Conservation (phyloP, 1,140 invertebrate species). For the Drosophila lacertosa region DNA sequence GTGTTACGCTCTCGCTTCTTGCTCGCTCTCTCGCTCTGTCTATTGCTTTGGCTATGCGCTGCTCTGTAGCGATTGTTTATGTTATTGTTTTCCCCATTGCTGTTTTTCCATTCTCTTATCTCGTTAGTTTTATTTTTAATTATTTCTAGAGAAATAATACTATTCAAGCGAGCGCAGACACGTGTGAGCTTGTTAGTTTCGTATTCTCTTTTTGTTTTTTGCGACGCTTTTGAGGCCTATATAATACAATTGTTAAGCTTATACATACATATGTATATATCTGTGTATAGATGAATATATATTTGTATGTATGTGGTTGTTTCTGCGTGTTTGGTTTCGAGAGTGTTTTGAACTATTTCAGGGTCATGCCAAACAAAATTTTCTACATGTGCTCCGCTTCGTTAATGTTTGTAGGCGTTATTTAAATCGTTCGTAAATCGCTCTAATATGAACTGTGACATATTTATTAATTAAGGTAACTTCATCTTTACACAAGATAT, state of each 20-base stretch:
- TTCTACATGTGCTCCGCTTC: constrained; percentile 20
- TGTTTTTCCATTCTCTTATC: constrained; percentile 14
- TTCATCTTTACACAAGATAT: constrained; percentile 4
- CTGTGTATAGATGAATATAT: constrained; percentile 6
- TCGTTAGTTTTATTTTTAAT: constrained; percentile 23
- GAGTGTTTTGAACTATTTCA: constrained; percentile 76
- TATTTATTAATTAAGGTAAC: neutral
- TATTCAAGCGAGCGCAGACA: constrained; percentile 20
- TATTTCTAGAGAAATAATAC: constrained; percentile 8
- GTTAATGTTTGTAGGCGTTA: constrained; percentile 11
- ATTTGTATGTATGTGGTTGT: constrained; percentile 12
- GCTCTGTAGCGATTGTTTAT: neutral
- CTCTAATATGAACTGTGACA: constrained; percentile 7
- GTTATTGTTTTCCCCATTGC: constrained; percentile 20
- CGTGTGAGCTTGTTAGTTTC: constrained; percentile 31
- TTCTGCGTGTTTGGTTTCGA: constrained; percentile 15
- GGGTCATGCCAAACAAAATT: constrained; percentile 50
- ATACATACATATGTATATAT: constrained; percentile 12
- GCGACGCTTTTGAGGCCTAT: constrained; percentile 26
- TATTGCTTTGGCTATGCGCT: neutral
- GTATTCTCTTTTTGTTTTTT: constrained; percentile 21
- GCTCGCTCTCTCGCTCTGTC: neutral
- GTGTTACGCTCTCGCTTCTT: neutral
- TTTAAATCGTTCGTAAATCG: neutral
- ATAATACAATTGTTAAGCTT: constrained; percentile 6